Conservation (phyloP, 2,797 vertebrate genomes). For the Characodon lateralis region DNA sequence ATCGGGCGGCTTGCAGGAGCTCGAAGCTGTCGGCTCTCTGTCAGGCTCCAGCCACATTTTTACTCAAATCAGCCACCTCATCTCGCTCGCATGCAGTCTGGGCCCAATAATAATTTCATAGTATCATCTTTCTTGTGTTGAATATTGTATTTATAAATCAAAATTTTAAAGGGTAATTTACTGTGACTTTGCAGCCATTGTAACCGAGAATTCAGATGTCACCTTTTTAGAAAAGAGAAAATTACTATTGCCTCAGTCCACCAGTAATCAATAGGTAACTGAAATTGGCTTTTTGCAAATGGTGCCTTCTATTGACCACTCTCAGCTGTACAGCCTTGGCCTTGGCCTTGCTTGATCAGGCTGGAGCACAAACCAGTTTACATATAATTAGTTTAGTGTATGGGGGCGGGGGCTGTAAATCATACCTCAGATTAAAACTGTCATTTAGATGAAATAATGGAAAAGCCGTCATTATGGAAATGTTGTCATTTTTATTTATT, state of each 20-base stretch:
- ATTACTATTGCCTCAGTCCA: constrained; percentile 41
- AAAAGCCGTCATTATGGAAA: constrained; percentile 67
- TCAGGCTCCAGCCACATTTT: constrained; percentile 53
- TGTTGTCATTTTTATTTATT: constrained; percentile 64
- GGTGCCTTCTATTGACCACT: constrained; percentile 53
- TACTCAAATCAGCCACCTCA: constrained; percentile 3
- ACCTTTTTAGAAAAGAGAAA: constrained; percentile 48
- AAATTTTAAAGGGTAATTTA: background rate
- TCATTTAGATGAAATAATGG: constrained; percentile 68
- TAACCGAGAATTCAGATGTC: constrained; percentile 33
- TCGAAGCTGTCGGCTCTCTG: constrained; percentile 58
- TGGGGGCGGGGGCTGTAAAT: constrained; percentile 66
- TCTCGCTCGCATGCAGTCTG: constrained; percentile 18
- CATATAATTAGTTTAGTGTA: constrained; percentile 75
- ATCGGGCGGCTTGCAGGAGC: constrained; percentile 43
- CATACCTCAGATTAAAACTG: constrained; percentile 70
- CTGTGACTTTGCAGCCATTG: background rate
- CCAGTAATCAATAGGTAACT: constrained; percentile 55
- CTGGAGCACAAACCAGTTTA: constrained; percentile 65
- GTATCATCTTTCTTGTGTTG: background rate
- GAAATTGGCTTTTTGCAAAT: constrained; percentile 53
- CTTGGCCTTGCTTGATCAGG: constrained; percentile 60
- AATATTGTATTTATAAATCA: constrained; percentile 3
- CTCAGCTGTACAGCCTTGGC: constrained; percentile 43
- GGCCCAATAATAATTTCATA: constrained; percentile 14